Evolutionary conservation across 1,140 invertebrate species (phyloP), one percentile per base, ranked within the genome.

Genomic region (Mactra quadrangularis): DNA sequence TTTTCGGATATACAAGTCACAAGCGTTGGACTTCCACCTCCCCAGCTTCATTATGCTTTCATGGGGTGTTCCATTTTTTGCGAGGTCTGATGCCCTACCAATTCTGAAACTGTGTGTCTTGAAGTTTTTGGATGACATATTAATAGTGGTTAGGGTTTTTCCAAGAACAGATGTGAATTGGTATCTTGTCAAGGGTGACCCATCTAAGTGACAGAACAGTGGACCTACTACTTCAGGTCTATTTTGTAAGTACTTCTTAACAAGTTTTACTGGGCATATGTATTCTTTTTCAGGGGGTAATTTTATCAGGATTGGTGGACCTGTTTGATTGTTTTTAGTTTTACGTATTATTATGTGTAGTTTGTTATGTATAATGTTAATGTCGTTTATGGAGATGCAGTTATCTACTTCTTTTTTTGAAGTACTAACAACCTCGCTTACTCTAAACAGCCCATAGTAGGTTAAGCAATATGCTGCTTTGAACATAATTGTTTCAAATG

Each of bases 291-390:
- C 33, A 15, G 59, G 15, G 31, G 59, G 15, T n/a, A n/a, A n/a
- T 62, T n/a, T 62, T 31, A n/a, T 62, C 31, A 35, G 27, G 27
- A 62, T 35, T 35, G 59, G 59, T 62, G 3, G 27, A n/a, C n/a
- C n/a, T n/a, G n/a, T n/a, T 25, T 62, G 59, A 62, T 62, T 62
- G 27, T n/a, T 62, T 35, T 62, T 62, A 25, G 27, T 6, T 62
- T 35, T 62, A 7, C 59, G 15, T 25, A 62, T n/a, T 9, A 29
- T 29, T 17, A 62, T 62, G 31, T 17, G 22, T 62, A 62, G 52
- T 4, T n/a, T 35, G 33, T 35, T 25, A 7, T 25, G 15, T 62
- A 17, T 4, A 33, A n/a, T 31, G 17, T 9, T 9, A 15, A 66
- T 38, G 9, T 41, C 33, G 7, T 11, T 27, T 31, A 13, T 22